A percentile compares a stretch with the other conserved stretches of the same genome.
These are phyloP conservation scores for Poecilus cupreus DNA, from an alignment of 2,888 invertebrate genomes.

Conservation along the genomic window DNA sequence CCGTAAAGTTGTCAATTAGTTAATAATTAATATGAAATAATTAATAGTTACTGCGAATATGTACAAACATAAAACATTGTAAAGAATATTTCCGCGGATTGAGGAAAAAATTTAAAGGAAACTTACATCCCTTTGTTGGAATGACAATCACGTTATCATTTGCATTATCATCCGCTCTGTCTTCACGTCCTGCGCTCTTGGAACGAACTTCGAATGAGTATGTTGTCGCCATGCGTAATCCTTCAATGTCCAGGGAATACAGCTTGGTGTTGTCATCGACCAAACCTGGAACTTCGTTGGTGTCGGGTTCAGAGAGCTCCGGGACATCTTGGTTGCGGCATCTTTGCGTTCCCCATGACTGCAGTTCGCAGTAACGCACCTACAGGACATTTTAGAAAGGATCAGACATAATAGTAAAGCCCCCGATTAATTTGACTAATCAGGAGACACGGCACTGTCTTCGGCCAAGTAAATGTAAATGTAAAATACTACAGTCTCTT, in stretches of 20 bases:
- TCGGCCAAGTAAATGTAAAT: too few species aligned
- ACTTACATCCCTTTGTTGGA: constrained; percentile 90
- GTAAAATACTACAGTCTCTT: too few species aligned
- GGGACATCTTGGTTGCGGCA: constrained; percentile 76
- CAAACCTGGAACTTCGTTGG: constrained; percentile 61
- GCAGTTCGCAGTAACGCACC: constrained; percentile 83
- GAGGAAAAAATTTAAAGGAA: background rate
- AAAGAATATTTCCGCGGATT: background rate
- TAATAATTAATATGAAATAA: background rate
- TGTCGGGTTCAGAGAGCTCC: constrained; percentile 63
- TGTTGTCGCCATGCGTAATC: constrained; percentile 87
- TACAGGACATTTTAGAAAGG: constrained; percentile 70
- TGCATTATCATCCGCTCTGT: constrained; percentile 73
- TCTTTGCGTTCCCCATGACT: constrained; percentile 86
- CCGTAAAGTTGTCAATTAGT: background rate
- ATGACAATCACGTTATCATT: constrained; percentile 82
- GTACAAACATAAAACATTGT: background rate
- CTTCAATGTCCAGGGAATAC: constrained; percentile 79
- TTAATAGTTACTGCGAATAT: constrained; percentile 10
- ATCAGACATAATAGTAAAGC: background rate
- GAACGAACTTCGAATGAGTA: constrained; percentile 86
- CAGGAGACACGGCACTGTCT: too few species aligned
- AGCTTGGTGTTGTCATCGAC: constrained; percentile 69
- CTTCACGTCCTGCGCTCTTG: constrained; percentile 71
- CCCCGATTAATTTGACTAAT: too few species aligned